Evolutionary conservation across 2,797 vertebrate species (phyloP).

Genomic region (Arnoldichthys spilopterus): DNA sequence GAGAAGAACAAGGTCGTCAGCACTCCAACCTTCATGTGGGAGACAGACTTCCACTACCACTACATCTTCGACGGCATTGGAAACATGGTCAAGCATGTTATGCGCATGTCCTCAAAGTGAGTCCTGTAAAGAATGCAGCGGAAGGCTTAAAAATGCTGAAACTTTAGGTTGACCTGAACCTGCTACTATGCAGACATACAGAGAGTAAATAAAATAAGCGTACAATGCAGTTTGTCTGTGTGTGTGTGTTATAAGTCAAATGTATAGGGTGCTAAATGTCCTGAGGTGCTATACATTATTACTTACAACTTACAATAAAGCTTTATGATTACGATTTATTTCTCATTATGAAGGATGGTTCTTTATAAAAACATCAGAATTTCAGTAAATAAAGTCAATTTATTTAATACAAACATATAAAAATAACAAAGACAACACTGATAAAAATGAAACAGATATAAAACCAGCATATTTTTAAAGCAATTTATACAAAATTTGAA

Average conservation of each 20-base stretch:
- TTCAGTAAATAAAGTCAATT: constrained; percentile 76
- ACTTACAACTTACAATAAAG: neutral
- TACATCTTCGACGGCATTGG: constrained; percentile 79
- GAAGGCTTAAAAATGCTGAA: constrained; percentile 31
- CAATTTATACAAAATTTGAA: constrained; percentile 75
- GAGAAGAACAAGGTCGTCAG: constrained; percentile 82
- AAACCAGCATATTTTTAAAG: constrained; percentile 60
- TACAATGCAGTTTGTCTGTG: constrained; percentile 13
- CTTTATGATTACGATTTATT: too few species aligned
- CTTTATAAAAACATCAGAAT: too few species aligned
- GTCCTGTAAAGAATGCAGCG: constrained; percentile 22
- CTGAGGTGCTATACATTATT: neutral
- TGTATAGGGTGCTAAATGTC: neutral
- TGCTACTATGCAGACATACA: constrained; percentile 39
- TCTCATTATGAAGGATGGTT: neutral
- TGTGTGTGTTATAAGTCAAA: neutral
- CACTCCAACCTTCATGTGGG: constrained; percentile 80
- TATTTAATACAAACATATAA: constrained; percentile 80
- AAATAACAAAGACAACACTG: constrained; percentile 69
- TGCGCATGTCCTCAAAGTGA: constrained; percentile 75
- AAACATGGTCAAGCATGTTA: constrained; percentile 80
- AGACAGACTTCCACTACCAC: constrained; percentile 77
- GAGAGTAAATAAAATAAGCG: constrained; percentile 38
- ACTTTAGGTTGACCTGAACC: constrained; percentile 45
- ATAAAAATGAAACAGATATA: constrained; percentile 66